Evolutionary conservation across 2,888 invertebrate genomes (phyloP).

Genomic region (Watsonalla binaria): DNA sequence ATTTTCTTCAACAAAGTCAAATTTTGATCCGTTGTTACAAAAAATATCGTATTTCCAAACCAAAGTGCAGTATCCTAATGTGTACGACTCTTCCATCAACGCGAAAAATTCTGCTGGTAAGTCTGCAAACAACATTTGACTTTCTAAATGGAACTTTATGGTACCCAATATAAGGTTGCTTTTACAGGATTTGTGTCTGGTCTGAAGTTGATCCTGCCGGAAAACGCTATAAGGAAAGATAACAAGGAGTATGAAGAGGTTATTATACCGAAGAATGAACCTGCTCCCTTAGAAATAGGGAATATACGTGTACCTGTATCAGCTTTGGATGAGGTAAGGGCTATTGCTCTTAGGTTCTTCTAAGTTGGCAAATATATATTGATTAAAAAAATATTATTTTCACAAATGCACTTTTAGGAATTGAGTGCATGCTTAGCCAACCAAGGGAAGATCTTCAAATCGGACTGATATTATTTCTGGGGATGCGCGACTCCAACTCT

Average conservation of each 20-base stretch:
- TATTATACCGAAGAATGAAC: conserved; percentile 84
- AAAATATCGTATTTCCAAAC: conserved; percentile 69
- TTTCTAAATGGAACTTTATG: neutral
- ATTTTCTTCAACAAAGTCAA: conserved; percentile 64
- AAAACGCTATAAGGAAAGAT: conserved; percentile 85
- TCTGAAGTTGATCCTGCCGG: conserved; percentile 87
- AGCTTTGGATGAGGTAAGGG: conserved; percentile 81
- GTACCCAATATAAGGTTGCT: conserved; percentile 23
- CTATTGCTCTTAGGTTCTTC: neutral
- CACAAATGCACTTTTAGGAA: no score
- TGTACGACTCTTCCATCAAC: conserved; percentile 88
- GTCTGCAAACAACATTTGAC: conserved; percentile 1
- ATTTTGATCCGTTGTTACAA: conserved; percentile 51
- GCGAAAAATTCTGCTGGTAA: conserved; percentile 82
- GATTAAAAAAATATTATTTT: no score
- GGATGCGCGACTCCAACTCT: no score
- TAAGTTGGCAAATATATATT: conserved; percentile 18
- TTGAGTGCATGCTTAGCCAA: no score
- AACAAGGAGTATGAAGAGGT: conserved; percentile 91
- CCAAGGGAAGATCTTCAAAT: no score
- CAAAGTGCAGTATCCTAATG: conserved; percentile 87
- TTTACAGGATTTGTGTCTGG: conserved; percentile 86
- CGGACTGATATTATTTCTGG: no score
- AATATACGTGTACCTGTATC: conserved; percentile 81
- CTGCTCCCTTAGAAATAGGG: conserved; percentile 79